Base-by-base conservation (phyloP, 2,797 vertebrate species). In the Brachymystax lenok region DNA sequence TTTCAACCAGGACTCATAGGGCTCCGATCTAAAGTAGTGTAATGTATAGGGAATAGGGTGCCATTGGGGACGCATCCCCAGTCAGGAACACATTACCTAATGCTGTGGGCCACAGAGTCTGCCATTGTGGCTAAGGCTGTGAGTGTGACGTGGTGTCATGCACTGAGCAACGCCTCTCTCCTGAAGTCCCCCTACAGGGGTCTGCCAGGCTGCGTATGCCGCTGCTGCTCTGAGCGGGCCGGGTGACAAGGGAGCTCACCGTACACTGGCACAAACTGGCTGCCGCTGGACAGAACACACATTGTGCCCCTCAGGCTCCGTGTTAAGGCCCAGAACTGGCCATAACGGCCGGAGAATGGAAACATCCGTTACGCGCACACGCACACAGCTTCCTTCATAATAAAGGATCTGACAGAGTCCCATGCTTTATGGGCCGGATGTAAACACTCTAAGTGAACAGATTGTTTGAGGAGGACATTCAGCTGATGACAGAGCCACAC, bases 231-330 rank as follows among this genome's bases (percentile, higher is more conserved):
- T 28, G 28, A 30, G 13, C 0, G 8, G 28, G 10, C 40, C 4
- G 7, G 83, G 70, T 73, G n/a, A 8, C 54, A 27, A 69, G 74
- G 0, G 0, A 63, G 74, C 67, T 74, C 83, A 84, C 79, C 80
- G 74, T 69, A 82, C 83, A 80, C 84, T 90, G 91, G 87, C 71
- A 88, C 81, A 81, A 86, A 82, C 73, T 74, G 82, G 84, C 56
- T 0, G 79, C 83, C 69, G 90, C 75, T 4, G 87, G 85, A 93
- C 83, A 95, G 82, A 87, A 79, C 0, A 78, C 35, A 79, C 87
- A 80, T 85, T 95, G 88, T 92, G 88, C 40, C 71, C 13, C n/a
- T 69, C 74, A 56, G 66, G 59, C 76, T 69, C 74, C 63, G 5
- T 4, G 77, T 64, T 3, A 40, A 52, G 19, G 76, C 74, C 81